These are phyloP conservation scores for Creontiades dilutus DNA, from an alignment of 2,888 invertebrate genomes.

Conservation along the genomic window DNA sequence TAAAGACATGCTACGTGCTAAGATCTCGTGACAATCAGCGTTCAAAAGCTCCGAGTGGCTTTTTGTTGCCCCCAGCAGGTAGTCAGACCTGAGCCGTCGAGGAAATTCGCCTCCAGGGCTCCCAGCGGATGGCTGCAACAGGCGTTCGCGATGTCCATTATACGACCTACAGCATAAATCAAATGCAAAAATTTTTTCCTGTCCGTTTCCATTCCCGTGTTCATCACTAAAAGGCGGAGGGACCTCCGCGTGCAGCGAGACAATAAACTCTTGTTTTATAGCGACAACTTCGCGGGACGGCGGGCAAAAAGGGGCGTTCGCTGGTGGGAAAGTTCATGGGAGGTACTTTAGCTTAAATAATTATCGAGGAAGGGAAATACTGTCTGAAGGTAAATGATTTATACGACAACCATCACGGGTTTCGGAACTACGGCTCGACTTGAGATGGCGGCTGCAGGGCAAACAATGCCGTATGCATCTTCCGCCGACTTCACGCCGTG, in stretches of 20 bases:
- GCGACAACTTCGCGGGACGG: conserved; percentile 25
- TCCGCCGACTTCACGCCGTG: conserved; percentile 11
- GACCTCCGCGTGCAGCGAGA: conserved; percentile 5
- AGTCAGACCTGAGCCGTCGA: not conserved
- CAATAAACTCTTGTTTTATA: conserved; percentile 25
- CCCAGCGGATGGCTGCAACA: not conserved
- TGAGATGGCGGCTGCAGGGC: not conserved
- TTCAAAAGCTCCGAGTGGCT: no score
- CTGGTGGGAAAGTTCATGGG: conserved; percentile 17
- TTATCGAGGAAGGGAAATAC: conserved; percentile 8
- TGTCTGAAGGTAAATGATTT: not conserved
- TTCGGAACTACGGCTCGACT: not conserved
- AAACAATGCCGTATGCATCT: conserved; percentile 12
- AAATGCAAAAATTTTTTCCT: not conserved
- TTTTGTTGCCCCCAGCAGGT: not conserved
- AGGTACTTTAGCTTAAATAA: conserved; percentile 19
- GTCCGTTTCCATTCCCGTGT: conserved; percentile 9
- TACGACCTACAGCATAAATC: conserved; percentile 2
- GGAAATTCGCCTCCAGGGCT: not conserved
- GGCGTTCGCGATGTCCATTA: conserved; percentile 19
- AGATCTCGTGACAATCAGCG: no score
- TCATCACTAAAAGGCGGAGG: conserved; percentile 19
- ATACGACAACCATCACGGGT: not conserved
- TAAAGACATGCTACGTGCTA: no score
- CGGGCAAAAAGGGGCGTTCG: conserved; percentile 11